Conservation (phyloP, 2,113 vertebrate genomes). For the Eclectus roratus region DNA sequence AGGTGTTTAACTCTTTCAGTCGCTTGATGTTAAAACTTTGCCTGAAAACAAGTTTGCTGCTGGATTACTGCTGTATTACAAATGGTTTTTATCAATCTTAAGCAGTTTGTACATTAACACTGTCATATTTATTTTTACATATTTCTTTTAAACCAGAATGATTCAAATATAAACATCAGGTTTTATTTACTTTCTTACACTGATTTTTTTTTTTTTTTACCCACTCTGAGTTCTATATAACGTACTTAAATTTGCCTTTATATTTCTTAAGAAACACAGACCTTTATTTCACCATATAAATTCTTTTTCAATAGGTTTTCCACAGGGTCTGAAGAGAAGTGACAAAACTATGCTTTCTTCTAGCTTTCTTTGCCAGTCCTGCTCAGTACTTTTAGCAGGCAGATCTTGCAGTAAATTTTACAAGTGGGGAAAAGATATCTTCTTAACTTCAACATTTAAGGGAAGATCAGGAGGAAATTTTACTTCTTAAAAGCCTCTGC, state of each 20-base stretch:
- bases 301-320: not conserved
- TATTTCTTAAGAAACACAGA: not conserved
- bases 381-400: not conserved
- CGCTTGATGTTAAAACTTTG: not conserved
- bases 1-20: slow-evolving; percentile 46
- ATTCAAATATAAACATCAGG: not conserved
- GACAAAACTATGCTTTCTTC: not conserved
- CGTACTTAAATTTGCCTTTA: not conserved
- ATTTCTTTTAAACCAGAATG: not conserved
- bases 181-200: not conserved
- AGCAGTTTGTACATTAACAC: not conserved
- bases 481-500: not conserved
- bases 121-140: not conserved
- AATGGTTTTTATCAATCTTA: not conserved
- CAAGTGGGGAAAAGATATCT: not conserved
- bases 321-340: not conserved
- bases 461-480: not conserved
- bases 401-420: not conserved
- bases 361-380: not conserved
- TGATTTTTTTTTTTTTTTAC: not conserved
- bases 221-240: not conserved
- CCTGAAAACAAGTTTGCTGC: not conserved
- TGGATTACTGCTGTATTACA: not conserved
- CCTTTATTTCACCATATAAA: not conserved
- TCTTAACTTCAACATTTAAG: not conserved